Evolutionary conservation across 2,113 vertebrate species (phyloP).

Genomic region (Cyanistes caeruleus): DNA sequence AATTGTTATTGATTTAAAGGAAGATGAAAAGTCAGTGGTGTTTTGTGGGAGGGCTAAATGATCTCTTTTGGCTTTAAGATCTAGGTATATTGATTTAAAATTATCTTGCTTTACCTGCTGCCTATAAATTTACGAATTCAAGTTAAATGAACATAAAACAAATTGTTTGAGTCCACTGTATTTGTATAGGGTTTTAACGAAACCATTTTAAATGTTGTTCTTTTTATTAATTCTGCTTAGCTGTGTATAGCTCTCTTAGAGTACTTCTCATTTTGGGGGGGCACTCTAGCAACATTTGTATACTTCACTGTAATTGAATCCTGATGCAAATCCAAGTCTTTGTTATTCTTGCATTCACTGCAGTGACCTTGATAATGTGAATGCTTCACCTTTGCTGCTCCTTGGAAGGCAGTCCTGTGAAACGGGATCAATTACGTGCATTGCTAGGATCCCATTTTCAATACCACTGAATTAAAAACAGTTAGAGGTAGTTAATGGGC

Average conservation of each 20-base stretch:
- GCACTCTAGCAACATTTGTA: neutral
- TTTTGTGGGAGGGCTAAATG: neutral
- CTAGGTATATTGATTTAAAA: constrained; percentile 5
- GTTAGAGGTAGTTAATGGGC: constrained; percentile 14
- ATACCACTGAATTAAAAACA: constrained; percentile 1
- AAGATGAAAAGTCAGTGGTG: constrained; percentile 24
- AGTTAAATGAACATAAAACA: neutral
- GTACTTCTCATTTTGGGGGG: neutral
- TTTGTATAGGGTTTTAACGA: neutral
- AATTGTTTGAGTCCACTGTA: neutral
- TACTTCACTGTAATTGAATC: neutral
- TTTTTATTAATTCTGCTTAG: neutral
- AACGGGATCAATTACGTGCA: neutral
- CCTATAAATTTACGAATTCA: neutral
- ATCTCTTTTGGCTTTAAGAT: constrained; percentile 13
- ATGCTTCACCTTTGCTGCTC: neutral
- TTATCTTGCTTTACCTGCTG: constrained; percentile 18
- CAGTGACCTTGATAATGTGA: neutral
- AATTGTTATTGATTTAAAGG: constrained; percentile 8
- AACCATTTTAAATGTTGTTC: neutral
- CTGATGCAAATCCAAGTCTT: neutral
- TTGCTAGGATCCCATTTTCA: neutral
- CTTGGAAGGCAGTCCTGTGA: neutral
- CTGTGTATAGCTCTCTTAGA: neutral
- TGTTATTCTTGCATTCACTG: neutral